Evolutionary conservation across 2,888 invertebrate genomes (phyloP).

Genomic region (Dryomyza anilis): DNA sequence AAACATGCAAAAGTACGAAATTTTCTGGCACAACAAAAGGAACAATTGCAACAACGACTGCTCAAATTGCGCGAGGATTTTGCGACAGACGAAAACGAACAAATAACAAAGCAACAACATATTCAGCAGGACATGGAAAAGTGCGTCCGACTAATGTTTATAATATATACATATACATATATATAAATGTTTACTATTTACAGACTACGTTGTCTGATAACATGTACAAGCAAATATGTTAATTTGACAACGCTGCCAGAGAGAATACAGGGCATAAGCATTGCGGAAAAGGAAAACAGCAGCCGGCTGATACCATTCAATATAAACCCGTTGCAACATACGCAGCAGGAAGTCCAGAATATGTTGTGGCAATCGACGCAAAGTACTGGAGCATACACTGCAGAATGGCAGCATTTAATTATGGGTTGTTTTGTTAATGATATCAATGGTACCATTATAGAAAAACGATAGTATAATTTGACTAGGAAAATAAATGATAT

Average conservation of each 20-base stretch:
- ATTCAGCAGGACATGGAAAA: background rate
- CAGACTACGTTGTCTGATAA: conserved; percentile 3
- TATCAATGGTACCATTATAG: background rate
- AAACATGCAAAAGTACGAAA: background rate
- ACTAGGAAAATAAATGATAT: background rate
- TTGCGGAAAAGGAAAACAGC: conserved; percentile 11
- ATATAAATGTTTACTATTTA: background rate
- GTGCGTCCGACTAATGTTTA: background rate
- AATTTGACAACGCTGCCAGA: background rate
- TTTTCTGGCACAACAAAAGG: background rate
- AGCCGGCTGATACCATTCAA: conserved; percentile 11
- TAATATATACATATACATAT: background rate
- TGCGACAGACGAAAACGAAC: background rate
- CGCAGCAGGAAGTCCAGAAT: background rate
- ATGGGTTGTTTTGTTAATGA: background rate
- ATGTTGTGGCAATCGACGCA: background rate
- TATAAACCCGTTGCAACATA: background rate
- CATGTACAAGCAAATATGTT: background rate
- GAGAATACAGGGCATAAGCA: background rate
- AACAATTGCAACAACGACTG: background rate
- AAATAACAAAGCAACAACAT: background rate
- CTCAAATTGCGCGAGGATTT: background rate
- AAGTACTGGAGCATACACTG: background rate
- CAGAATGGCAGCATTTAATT: conserved; percentile 3
- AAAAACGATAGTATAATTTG: background rate